phyloP scores from a whole-genome alignment of 2,797 vertebrate genomes.

The Coracias cyanogaster region DNA sequence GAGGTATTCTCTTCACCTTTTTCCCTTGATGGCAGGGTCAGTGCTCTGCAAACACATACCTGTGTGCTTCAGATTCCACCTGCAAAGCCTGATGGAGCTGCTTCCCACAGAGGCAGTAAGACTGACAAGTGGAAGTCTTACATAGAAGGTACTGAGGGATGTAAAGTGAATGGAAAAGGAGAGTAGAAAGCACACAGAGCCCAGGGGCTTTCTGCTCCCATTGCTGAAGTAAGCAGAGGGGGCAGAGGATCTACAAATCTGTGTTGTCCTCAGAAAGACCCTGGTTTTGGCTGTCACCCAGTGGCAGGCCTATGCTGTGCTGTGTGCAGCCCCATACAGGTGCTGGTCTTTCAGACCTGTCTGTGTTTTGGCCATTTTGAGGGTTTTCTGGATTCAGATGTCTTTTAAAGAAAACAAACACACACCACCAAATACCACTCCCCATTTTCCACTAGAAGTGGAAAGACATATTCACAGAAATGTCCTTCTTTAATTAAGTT shows the following conservation, averaged over 20 bases:
- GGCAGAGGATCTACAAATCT: not conserved
- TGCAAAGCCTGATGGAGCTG: fast-evolving
- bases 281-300: not conserved
- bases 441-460: not conserved
- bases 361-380: not conserved
- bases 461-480: not conserved
- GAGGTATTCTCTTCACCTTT: not conserved
- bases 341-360: not conserved
- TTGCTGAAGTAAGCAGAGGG: not conserved
- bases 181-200: fast-evolving
- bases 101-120: not conserved
- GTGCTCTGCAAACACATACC: fast-evolving
- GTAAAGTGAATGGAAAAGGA: not conserved
- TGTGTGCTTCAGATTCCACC: fast-evolving
- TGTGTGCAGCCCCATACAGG: not conserved
- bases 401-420: not conserved
- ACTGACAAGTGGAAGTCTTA: not conserved
- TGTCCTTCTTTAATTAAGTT: not conserved
- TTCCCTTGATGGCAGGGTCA: not conserved
- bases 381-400: not conserved
- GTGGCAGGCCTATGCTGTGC: not conserved
- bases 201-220: not conserved
- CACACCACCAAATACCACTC: fast-evolving
- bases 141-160: fast-evolving
- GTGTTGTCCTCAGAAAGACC: not conserved